Evolutionary conservation across 2,888 invertebrate genomes (phyloP), one percentile per base, ranked within the genome.

Genomic region (Hirtodrosophila histrioides): DNA sequence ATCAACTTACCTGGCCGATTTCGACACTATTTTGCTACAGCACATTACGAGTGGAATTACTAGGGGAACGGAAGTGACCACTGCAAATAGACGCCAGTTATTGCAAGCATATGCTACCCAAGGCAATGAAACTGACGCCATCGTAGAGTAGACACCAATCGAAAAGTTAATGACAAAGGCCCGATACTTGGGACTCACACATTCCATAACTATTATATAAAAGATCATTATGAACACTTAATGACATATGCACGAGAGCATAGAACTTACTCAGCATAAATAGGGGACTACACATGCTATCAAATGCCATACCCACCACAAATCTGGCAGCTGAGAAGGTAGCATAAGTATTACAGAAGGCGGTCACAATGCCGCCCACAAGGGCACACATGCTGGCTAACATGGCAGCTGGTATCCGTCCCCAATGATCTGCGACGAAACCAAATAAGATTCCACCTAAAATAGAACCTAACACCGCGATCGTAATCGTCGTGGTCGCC

Each of bases 251-350:
- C 2, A n/a, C 8, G 8, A 33, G 0, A 0, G 0, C 1, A 17
- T 23, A 7, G 2, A 41, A 80, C 94, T 94, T 91, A 97, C 97
- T 95, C 73, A 97, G 92, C 86, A 97, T 96, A 83, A 96, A 97
- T 95, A 97, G 96, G 95, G 96, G 96, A 10, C 95, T 95, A 90
- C 96, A 96, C 87, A 96, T 96, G 91, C 96, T 96, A 91, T 97
- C 97, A 86, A 95, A 96, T 1, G 96, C 96, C 89, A 97, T 93
- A 4, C 97, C 97, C 0, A 96, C 95, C 36, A 97, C 92, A 92
- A 97, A 97, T 43, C 97, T 92, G 88, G 96, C 95, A 0, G 95
- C 84, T 0, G 95, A 94, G 90, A 97, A 97, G 0, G 94, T 91
- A 93, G 94, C 94, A 90, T 97, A 96, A n/a, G 93, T 94, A 40